A percentile compares a stretch with the other conserved stretches of the same genome.
These are phyloP conservation scores for Luscinia luscinia DNA, from an alignment of 2,797 vertebrate genomes.

Conservation along the genomic window DNA sequence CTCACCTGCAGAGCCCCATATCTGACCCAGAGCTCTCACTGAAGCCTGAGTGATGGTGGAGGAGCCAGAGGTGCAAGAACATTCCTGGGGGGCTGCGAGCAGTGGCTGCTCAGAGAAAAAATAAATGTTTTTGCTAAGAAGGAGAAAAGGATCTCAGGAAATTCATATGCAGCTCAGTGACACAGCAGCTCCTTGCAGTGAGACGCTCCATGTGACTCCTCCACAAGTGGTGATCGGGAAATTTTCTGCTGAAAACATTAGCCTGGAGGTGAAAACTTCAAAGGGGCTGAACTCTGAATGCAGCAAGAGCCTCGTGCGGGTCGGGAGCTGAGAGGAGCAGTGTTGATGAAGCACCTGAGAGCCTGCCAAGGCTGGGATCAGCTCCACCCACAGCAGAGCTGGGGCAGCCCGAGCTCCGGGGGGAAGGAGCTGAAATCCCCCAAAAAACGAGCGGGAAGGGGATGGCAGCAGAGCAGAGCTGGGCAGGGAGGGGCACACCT, in stretches of 20 bases:
- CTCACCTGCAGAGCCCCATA: neutral
- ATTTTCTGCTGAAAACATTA: conserved; percentile 3
- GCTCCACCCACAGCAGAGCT: too few relatives aligned
- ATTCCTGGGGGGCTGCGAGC: neutral
- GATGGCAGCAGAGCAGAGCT: neutral
- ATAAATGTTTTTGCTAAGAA: neutral
- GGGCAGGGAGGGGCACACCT: neutral
- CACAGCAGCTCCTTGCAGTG: neutral
- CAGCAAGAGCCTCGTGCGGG: neutral
- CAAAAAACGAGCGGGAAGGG: neutral
- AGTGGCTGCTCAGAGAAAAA: neutral
- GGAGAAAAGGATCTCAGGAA: neutral
- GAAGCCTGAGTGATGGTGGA: neutral
- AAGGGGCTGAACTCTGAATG: conserved; percentile 44
- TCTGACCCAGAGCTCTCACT: neutral
- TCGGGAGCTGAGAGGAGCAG: neutral
- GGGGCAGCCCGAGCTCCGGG: too few relatives aligned
- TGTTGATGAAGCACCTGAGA: conserved; percentile 23
- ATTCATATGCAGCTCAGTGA: neutral
- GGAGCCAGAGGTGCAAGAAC: neutral
- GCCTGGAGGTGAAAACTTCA: conserved; percentile 51
- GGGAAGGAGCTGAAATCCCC: neutral
- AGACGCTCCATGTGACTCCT: neutral
- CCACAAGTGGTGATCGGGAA: neutral
- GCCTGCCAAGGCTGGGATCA: neutral